These are phyloP conservation scores for Lithophane ornitopus DNA, from an alignment of 2,888 invertebrate genomes.

Conservation along the genomic window DNA sequence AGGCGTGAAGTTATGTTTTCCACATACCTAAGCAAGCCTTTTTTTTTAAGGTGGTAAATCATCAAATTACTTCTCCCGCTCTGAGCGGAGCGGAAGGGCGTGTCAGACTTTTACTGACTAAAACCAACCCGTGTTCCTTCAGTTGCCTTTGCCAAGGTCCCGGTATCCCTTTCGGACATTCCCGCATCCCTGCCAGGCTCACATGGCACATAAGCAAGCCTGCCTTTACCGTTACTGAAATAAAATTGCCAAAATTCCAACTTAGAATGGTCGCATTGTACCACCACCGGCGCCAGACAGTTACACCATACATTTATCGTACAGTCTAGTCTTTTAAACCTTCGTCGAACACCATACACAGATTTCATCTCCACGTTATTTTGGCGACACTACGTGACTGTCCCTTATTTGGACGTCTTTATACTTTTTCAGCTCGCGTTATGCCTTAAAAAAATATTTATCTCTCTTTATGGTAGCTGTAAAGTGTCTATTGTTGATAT, in stretches of 20 bases:
- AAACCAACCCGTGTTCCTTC: too few relatives aligned
- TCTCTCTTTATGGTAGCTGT: conserved; percentile 73
- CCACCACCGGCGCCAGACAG: conserved; percentile 83
- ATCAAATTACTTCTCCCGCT: too few relatives aligned
- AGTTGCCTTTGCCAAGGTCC: too few relatives aligned
- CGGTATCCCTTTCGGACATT: too few relatives aligned
- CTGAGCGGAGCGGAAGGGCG: too few relatives aligned
- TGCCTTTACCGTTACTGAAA: conserved; percentile 28
- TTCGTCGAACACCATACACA: conserved; percentile 73
- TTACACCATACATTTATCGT: conserved; percentile 75
- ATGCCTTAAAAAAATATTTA: conserved; percentile 78
- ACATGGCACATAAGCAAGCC: too few relatives aligned
- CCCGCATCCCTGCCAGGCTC: too few relatives aligned
- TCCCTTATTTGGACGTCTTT: conserved; percentile 79
- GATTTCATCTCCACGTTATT: conserved; percentile 87
- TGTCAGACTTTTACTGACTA: too few relatives aligned
- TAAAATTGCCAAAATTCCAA: conserved; percentile 30
- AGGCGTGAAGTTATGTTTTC: background rate
- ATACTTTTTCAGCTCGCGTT: conserved; percentile 70
- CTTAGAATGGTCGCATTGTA: conserved; percentile 41
- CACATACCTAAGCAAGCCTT: too few relatives aligned
- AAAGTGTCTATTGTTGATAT: conserved; percentile 79
- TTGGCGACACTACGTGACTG: conserved; percentile 86
- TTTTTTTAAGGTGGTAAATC: too few relatives aligned
- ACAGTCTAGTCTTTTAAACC: conserved; percentile 21